Evolutionary conservation across 2,797 vertebrate species (phyloP).

Genomic region (Eupleurogrammus muticus): DNA sequence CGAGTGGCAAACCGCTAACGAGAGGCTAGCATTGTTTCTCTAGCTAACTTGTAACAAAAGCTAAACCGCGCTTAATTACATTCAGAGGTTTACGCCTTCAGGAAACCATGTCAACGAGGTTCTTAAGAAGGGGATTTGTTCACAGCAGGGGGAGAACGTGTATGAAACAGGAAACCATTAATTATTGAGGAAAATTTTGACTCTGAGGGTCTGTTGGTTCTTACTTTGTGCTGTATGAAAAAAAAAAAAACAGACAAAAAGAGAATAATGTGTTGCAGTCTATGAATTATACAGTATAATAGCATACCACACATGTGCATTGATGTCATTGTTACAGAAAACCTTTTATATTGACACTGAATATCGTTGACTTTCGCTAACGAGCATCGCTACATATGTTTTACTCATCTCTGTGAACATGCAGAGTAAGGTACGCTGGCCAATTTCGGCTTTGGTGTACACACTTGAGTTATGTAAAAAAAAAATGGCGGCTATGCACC

Average conservation of each 20-base stretch:
- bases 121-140: not conserved
- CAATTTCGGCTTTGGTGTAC: constrained; percentile 2
- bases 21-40: constrained; percentile 19
- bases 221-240: constrained; percentile 20
- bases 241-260: not conserved
- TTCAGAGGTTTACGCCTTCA: constrained; percentile 1
- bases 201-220: constrained; percentile 34
- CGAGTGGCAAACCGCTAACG: constrained; percentile 27
- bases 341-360: constrained; percentile 41
- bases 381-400: constrained; percentile 23
- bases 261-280: constrained; percentile 12
- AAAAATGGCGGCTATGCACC: not conserved
- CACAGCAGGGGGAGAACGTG: not conserved
- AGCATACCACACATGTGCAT: constrained; percentile 27
- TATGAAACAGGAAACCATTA: not conserved
- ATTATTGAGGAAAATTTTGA: constrained; percentile 3
- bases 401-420: constrained; percentile 24
- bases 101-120: not conserved
- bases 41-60: constrained; percentile 6
- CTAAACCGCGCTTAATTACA: constrained; percentile 1
- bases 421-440: constrained; percentile 3
- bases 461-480: too few relatives aligned
- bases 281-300: not conserved
- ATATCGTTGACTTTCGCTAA: constrained; percentile 31
- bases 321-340: constrained; percentile 39